Percentiles rank a stretch among this genome's conserved stretches.
Evolutionary conservation across 2,113 vertebrate species (phyloP).

Genomic region (Agapornis roseicollis): DNA sequence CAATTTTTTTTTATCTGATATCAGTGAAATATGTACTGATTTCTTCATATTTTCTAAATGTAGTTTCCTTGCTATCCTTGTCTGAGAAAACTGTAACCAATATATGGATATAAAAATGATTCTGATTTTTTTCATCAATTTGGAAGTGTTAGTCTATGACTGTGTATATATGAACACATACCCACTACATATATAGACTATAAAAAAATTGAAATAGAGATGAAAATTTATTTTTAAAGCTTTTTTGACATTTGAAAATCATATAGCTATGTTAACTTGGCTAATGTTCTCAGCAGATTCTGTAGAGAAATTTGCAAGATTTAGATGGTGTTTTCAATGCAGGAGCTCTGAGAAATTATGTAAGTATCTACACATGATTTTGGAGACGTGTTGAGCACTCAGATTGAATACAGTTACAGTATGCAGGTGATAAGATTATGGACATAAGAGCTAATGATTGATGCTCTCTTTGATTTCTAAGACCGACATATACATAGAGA

Average conservation of each 20-base stretch:
- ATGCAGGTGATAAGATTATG: not conserved
- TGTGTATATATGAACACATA: not conserved
- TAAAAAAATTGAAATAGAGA: not conserved
- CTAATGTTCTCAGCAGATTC: not conserved
- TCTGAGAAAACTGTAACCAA: not conserved
- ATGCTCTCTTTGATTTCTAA: not conserved
- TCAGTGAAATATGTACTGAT: not conserved
- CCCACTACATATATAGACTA: not conserved
- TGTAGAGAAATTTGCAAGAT: not conserved
- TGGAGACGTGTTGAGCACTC: not conserved
- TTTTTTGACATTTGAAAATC: not conserved
- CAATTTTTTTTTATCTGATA: not conserved
- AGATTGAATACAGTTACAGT: not conserved
- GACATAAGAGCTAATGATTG: not conserved
- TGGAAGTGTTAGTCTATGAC: not conserved
- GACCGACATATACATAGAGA: not conserved
- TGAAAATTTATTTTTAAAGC: not conserved
- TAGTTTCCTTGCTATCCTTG: not conserved
- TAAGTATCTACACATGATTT: constrained; percentile 2
- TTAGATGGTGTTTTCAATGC: constrained; percentile 9
- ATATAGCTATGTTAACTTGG: not conserved
- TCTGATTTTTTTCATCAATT: not conserved
- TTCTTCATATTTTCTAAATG: not conserved
- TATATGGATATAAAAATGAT: not conserved
- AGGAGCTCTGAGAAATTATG: constrained; percentile 12